Conservation (phyloP, 2,888 invertebrate genomes). For the Itoplectis maculator region DNA sequence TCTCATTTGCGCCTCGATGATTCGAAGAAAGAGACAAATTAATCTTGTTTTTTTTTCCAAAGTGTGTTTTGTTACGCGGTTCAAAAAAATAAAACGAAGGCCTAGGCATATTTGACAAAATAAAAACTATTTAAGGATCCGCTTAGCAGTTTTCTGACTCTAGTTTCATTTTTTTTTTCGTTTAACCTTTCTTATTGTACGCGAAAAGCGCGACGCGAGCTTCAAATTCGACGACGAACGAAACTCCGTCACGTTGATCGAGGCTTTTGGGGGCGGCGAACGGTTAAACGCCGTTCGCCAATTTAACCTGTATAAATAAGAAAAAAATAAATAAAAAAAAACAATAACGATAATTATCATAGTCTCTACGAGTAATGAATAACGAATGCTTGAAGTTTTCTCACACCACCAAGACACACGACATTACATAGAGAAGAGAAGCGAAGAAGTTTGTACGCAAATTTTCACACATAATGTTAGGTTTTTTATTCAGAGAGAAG, state of each 20-base stretch:
- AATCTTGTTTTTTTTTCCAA: conserved; percentile 54
- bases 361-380: conserved; percentile 50
- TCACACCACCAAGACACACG: conserved; percentile 34
- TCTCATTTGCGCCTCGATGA: conserved; percentile 18
- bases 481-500: conserved; percentile 75
- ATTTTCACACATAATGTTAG: conserved; percentile 69
- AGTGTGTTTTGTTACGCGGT: conserved; percentile 40
- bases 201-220: conserved; percentile 26
- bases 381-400: conserved; percentile 61
- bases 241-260: conserved; percentile 36
- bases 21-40: conserved; percentile 30
- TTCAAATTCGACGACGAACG: conserved; percentile 12
- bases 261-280: conserved; percentile 36
- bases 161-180: conserved; percentile 33
- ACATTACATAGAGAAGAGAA: conserved; percentile 30
- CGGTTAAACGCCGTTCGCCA: conserved; percentile 62
- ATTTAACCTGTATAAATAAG: conserved; percentile 52
- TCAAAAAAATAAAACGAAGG: background rate
- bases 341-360: conserved; percentile 58
- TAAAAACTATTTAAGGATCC: conserved; percentile 22
- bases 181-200: conserved; percentile 22
- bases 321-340: conserved; percentile 21
- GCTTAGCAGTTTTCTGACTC: conserved; percentile 37
- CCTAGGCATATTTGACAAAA: conserved; percentile 27
- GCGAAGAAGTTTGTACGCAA: conserved; percentile 39